phyloP scores from a whole-genome alignment of 1,140 invertebrate genomes.

The Lordiphosa clarofinis region DNA sequence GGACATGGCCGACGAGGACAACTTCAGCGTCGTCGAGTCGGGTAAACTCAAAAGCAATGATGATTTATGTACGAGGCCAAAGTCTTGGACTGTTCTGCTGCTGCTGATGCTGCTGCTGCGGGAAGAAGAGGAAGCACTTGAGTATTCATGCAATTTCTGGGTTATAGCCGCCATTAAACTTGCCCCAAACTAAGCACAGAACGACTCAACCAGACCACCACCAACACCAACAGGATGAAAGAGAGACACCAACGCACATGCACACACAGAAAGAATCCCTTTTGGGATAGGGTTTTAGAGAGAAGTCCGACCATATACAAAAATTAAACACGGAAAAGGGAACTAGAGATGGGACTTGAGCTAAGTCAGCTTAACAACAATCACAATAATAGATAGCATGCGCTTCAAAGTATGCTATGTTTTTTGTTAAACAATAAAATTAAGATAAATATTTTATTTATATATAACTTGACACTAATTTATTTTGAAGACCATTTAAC shows the following conservation, averaged over 20 bases:
- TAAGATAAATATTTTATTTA: background rate
- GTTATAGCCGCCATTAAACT: slow-evolving; percentile 73
- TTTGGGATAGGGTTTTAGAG: slow-evolving; percentile 5
- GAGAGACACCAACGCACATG: slow-evolving; percentile 6
- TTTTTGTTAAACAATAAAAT: background rate
- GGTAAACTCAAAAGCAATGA: slow-evolving; percentile 71
- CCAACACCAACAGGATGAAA: slow-evolving; percentile 11
- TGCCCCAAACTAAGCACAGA: slow-evolving; percentile 56
- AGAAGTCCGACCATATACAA: slow-evolving; percentile 1
- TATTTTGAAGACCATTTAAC: too few relatives aligned
- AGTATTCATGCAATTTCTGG: slow-evolving; percentile 75
- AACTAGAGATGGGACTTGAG: slow-evolving; percentile 3
- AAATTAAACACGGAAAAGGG: slow-evolving; percentile 3
- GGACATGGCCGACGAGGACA: slow-evolving; percentile 42
- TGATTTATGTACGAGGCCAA: slow-evolving; percentile 71
- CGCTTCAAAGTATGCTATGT: too few relatives aligned
- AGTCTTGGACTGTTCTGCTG: slow-evolving; percentile 39
- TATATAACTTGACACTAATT: too few relatives aligned
- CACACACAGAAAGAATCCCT: slow-evolving; percentile 3
- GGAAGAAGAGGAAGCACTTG: slow-evolving; percentile 46
- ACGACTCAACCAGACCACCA: background rate
- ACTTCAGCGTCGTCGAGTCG: slow-evolving; percentile 35
- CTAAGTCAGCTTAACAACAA: background rate
- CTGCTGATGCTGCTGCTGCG: background rate
- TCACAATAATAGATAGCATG: too few relatives aligned